Evolutionary conservation across 2,888 invertebrate genomes (phyloP).

Genomic region (Lypha dubia): DNA sequence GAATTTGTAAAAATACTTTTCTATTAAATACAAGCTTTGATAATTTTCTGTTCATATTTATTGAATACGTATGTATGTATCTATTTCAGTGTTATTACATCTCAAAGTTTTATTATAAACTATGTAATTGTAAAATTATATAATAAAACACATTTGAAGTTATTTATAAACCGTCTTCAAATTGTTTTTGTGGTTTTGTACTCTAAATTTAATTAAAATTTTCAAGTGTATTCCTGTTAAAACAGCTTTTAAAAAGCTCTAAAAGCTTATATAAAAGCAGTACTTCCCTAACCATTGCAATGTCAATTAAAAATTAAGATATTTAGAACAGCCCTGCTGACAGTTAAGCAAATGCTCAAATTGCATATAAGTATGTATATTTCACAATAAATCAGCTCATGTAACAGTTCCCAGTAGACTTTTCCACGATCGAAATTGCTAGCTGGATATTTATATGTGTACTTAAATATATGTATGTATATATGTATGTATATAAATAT

Average conservation of each 20-base stretch:
- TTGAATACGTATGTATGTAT: not conserved
- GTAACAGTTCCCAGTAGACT: too few relatives aligned
- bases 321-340: too few relatives aligned
- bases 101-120: slow-evolving; percentile 3
- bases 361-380: too few relatives aligned
- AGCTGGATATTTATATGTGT: too few relatives aligned
- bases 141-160: not conserved
- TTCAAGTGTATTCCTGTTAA: slow-evolving; percentile 16
- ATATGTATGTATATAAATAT: too few relatives aligned
- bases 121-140: slow-evolving; percentile 1
- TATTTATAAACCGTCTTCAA: slow-evolving; percentile 23
- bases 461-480: too few relatives aligned
- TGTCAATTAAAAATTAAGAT: too few relatives aligned
- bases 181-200: slow-evolving; percentile 20
- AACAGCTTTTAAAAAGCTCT: slow-evolving; percentile 2
- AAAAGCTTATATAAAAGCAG: slow-evolving; percentile 15
- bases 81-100: not conserved
- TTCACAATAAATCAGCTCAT: too few relatives aligned
- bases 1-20: not conserved
- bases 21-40: not conserved
- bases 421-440: too few relatives aligned
- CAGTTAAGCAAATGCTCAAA: too few relatives aligned
- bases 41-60: not conserved
- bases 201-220: not conserved
- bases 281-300: not conserved